Base-by-base conservation (phyloP, 2,113 vertebrate genomes). In the Seriola quinqueradiata region DNA sequence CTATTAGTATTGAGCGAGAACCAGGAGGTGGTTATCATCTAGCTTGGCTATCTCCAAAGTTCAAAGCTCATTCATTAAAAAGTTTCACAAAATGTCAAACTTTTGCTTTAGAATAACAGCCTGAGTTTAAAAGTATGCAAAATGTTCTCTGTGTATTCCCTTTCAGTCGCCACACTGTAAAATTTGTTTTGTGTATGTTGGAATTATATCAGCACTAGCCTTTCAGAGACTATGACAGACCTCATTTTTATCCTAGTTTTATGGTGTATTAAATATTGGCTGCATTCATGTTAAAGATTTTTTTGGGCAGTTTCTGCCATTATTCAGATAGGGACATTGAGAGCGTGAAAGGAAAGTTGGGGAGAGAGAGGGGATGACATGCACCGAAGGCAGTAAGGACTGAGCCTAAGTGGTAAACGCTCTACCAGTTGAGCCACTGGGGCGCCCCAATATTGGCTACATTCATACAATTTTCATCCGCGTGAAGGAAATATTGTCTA, bases 361-460 rank as follows among this genome's bases (percentile, higher is more conserved):
- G 28, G 28, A 28, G 28, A 28, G 28, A 28, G 28, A 28, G 28
- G 28, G 28, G 28, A 28, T 28, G 28, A 28, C 28, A 28, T 2
- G 28, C 28, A 28, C 28, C 28, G 2, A 28, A 28, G 28, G 28
- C 28, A 28, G 28, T 28, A 28, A 28, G 28, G 28, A 28, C 28
- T 28, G 28, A 28, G 28, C 28, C 28, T 28, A 28, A 28, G 28
- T 28, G 28, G 28, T 28, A 28, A 2, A 28, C 28, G 28, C 28
- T 28, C 2, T 28, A 28, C 28, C 28, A 28, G 28, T 28, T 28
- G 28, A 28, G 28, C 28, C 28, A 28, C 28, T 28, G 28, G 28
- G 28, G 28, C 28, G 28, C 28, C 28, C 28, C 28, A 70, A 67
- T 34, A 38, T 46, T 77, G 77, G 86, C 75, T 84, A 70, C 75